phyloP scores from a whole-genome alignment of 2,113 vertebrate species.

The Cichladusa arquata region DNA sequence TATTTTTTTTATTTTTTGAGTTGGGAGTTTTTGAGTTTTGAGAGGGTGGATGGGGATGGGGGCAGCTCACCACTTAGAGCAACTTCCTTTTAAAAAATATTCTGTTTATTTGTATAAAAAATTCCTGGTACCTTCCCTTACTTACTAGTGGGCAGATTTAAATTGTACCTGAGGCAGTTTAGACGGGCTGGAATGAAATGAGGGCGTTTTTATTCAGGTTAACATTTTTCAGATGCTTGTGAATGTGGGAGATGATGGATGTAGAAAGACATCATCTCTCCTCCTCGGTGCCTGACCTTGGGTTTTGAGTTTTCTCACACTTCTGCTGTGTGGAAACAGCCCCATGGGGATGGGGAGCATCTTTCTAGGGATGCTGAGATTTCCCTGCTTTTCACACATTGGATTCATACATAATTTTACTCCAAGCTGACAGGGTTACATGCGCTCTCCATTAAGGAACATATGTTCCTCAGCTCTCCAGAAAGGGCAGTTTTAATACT shows the following conservation, averaged over 20 bases:
- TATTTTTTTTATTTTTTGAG: not conserved
- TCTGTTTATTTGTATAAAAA: not conserved
- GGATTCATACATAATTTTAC: not conserved
- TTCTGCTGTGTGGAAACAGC: not conserved
- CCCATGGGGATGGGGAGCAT: accelerated
- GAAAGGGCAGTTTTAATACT: not conserved
- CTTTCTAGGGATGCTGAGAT: not conserved
- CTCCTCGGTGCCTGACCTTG: not conserved
- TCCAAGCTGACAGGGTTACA: not conserved
- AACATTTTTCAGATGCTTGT: not conserved
- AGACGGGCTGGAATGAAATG: not conserved
- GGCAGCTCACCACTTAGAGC: accelerated
- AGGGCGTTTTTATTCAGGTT: not conserved
- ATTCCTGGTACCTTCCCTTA: not conserved
- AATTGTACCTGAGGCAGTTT: not conserved
- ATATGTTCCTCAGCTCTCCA: conserved; percentile 7
- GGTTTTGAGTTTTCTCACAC: not conserved
- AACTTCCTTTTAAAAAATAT: not conserved
- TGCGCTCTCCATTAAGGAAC: conserved; percentile 4
- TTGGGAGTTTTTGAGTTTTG: no score
- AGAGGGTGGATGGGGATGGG: not conserved
- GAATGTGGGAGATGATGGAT: not conserved
- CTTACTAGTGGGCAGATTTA: not conserved
- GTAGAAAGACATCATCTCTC: not conserved
- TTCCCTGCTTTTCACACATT: not conserved